These are phyloP conservation scores for Melanophora roralis DNA, from an alignment of 2,888 invertebrate genomes.

Conservation along the genomic window DNA sequence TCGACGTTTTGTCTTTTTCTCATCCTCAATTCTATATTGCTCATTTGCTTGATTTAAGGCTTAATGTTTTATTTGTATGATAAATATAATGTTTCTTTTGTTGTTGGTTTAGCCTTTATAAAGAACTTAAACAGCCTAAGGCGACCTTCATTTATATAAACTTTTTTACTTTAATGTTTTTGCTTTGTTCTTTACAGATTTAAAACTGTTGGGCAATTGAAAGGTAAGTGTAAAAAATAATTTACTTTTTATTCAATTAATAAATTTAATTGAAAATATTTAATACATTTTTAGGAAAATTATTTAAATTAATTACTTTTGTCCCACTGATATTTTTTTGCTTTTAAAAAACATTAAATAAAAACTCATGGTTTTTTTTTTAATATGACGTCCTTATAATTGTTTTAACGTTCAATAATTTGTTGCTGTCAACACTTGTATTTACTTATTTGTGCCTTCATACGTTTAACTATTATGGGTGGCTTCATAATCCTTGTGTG, in stretches of 20 bases:
- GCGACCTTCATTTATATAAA: slow-evolving; percentile 35
- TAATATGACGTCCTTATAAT: not conserved
- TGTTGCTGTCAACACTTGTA: too few relatives aligned
- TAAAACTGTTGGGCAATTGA: not conserved
- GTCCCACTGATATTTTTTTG: too few relatives aligned
- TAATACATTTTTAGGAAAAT: too few relatives aligned
- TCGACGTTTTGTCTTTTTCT: slow-evolving; percentile 1
- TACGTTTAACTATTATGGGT: not conserved
- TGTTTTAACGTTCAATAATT: not conserved
- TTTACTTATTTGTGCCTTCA: too few relatives aligned
- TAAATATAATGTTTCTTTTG: not conserved
- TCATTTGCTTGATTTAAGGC: not conserved
- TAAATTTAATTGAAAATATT: not conserved
- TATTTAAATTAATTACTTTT: too few relatives aligned
- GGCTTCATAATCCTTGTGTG: slow-evolving; percentile 2
- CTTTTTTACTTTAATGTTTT: not conserved
- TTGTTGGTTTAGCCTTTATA: not conserved
- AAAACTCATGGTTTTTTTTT: not conserved
- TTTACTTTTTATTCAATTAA: not conserved
- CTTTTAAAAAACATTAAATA: too few relatives aligned
- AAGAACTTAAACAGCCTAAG: slow-evolving; percentile 13
- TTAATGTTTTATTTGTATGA: not conserved
- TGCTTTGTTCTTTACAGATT: not conserved
- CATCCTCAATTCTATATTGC: not conserved
- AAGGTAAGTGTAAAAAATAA: not conserved